Evolutionary conservation across 2,113 vertebrate genomes (phyloP).

Genomic region (Cinclus cinclus): DNA sequence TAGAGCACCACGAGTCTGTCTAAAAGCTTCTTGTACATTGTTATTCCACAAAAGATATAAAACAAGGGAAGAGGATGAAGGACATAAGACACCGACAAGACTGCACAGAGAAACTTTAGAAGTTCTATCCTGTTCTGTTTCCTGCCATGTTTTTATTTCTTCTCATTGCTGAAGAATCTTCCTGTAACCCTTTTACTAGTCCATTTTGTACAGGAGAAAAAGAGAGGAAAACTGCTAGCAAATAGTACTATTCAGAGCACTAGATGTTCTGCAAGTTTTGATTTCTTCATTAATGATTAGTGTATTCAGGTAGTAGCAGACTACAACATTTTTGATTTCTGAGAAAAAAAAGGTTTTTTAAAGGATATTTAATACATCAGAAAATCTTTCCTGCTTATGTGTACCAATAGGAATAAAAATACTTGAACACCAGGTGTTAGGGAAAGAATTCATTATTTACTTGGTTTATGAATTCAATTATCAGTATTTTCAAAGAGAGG

Average conservation of each 20-base stretch:
- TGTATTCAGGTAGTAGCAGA: neutral
- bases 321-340: neutral
- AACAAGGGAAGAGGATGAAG: neutral
- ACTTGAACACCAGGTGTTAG: neutral
- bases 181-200: neutral
- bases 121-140: neutral
- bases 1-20: neutral
- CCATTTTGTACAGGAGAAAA: neutral
- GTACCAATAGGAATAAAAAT: neutral
- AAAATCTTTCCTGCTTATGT: neutral
- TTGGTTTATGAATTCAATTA: neutral
- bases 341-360: neutral
- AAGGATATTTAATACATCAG: neutral
- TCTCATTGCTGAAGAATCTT: neutral
- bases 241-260: neutral
- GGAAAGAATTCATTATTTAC: neutral
- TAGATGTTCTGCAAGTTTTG: neutral
- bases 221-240: neutral
- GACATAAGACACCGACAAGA: neutral
- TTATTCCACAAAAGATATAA: neutral
- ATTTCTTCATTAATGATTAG: neutral
- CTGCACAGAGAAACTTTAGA: neutral
- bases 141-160: neutral
- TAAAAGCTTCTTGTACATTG: neutral
- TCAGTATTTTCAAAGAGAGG: neutral